A percentile compares a stretch with the other conserved stretches of the same genome.
These are phyloP conservation scores for Ciona savignyi DNA, from an alignment of 23 tunicate species.

Conservation along the genomic window DNA sequence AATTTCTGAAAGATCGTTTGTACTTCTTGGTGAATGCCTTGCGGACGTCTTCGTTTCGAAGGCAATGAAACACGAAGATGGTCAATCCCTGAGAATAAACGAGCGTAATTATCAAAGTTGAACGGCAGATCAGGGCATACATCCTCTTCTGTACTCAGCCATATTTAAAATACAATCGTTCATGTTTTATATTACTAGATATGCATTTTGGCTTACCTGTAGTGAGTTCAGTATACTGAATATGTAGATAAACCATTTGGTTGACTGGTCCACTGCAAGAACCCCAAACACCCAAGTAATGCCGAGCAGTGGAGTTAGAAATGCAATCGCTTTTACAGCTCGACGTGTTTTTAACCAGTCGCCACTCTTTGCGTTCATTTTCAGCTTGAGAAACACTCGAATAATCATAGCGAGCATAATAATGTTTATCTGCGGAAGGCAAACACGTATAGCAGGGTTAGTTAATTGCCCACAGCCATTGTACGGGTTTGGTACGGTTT, in stretches of 20 bases:
- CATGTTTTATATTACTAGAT: too few species aligned
- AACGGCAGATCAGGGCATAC: too few species aligned
- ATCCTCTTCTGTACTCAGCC: too few species aligned
- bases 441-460: not conserved
- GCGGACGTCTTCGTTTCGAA: slow-evolving; percentile 78
- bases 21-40: slow-evolving; percentile 79
- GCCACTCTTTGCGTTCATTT: slow-evolving; percentile 59
- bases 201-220: slow-evolving; percentile 58
- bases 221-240: slow-evolving; percentile 68
- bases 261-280: slow-evolving; percentile 59
- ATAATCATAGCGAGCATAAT: slow-evolving; percentile 56
- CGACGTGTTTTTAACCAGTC: slow-evolving; percentile 53
- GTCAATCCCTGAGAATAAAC: slow-evolving; percentile 50
- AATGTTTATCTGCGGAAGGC: slow-evolving; percentile 35
- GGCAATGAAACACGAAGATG: slow-evolving; percentile 84
- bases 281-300: slow-evolving; percentile 89
- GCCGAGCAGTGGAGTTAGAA: slow-evolving; percentile 81
- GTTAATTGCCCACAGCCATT: too few species aligned
- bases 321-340: slow-evolving; percentile 48
- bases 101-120: too few species aligned
- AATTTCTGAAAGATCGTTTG: slow-evolving; percentile 26
- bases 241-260: slow-evolving; percentile 89
- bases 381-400: slow-evolving; percentile 65
- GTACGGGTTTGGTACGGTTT: too few species aligned
- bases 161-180: too few species aligned